A percentile compares a stretch with the other conserved stretches of the same genome.
phyloP scores from a whole-genome alignment of 2,888 invertebrate species.

The Heliconius charithonia region DNA sequence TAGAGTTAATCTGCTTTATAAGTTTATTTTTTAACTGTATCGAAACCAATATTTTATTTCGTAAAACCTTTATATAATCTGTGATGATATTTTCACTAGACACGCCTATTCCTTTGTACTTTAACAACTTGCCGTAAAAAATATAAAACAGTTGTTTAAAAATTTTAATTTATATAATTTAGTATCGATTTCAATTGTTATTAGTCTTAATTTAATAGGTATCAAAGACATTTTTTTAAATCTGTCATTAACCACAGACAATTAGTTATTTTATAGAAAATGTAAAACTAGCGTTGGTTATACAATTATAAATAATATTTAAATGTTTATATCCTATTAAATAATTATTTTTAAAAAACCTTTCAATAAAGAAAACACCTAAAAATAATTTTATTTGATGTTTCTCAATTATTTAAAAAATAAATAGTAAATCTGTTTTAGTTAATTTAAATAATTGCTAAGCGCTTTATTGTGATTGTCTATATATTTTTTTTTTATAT shows the following conservation, averaged over 20 bases:
- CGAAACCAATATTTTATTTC: not conserved
- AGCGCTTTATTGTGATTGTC: conserved; percentile 36
- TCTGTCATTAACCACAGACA: conserved; percentile 3
- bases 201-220: not conserved
- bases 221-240: not conserved
- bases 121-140: conserved; percentile 3
- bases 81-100: not conserved
- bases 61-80: not conserved
- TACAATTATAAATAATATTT: conserved; percentile 15
- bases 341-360: not conserved
- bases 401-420: not conserved
- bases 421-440: conserved; percentile 4
- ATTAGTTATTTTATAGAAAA: not conserved
- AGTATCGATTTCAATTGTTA: not conserved
- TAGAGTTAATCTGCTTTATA: not conserved
- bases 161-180: not conserved
- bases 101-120: not conserved
- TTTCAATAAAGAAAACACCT: not conserved
- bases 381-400: not conserved
- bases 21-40: not conserved
- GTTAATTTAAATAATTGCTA: conserved; percentile 13
- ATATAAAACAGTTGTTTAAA: not conserved
- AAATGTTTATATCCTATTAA: not conserved
- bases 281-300: conserved; percentile 2
- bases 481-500: conserved; percentile 16